Percentiles rank a stretch among this genome's conserved stretches.
Evolutionary conservation across 2,888 invertebrate genomes (phyloP).

Genomic region (Drosophila picticornis): DNA sequence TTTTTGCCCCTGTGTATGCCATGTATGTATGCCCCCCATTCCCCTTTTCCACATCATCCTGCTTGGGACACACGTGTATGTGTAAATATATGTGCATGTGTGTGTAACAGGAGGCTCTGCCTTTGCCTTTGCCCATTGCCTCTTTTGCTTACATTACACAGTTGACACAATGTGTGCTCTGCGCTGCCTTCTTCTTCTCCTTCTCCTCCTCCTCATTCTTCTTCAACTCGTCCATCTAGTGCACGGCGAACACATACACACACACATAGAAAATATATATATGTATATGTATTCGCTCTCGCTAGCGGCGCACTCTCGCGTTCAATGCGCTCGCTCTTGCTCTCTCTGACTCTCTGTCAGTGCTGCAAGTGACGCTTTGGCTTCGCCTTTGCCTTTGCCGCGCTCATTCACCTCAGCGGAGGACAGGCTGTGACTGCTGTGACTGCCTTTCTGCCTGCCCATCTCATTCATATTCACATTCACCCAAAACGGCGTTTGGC

Average conservation of each 20-base stretch:
- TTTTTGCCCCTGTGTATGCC: constrained; percentile 60
- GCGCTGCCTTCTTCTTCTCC: constrained; percentile 41
- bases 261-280: constrained; percentile 25
- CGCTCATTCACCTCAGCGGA: constrained; percentile 73
- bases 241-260: constrained; percentile 47
- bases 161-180: constrained; percentile 74
- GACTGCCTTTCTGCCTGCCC: constrained; percentile 64
- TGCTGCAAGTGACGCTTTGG: constrained; percentile 73
- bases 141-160: constrained; percentile 75
- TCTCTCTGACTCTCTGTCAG: constrained; percentile 25
- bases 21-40: constrained; percentile 41
- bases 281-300: constrained; percentile 47
- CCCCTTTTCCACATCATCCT: constrained; percentile 10
- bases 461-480: constrained; percentile 81
- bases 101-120: constrained; percentile 67
- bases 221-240: constrained; percentile 79
- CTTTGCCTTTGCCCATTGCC: constrained; percentile 62
- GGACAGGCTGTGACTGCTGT: constrained; percentile 64
- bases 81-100: constrained; percentile 37
- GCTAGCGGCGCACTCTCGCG: constrained; percentile 42
- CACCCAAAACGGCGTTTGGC: constrained; percentile 81
- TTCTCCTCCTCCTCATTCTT: constrained; percentile 73
- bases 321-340: constrained; percentile 44
- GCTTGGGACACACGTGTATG: constrained; percentile 18
- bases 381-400: constrained; percentile 42